Percentiles rank a stretch among this genome's conserved stretches.
These are phyloP conservation scores for Tetragonula carbonaria DNA, from an alignment of 2,888 invertebrate species.

Conservation along the genomic window DNA sequence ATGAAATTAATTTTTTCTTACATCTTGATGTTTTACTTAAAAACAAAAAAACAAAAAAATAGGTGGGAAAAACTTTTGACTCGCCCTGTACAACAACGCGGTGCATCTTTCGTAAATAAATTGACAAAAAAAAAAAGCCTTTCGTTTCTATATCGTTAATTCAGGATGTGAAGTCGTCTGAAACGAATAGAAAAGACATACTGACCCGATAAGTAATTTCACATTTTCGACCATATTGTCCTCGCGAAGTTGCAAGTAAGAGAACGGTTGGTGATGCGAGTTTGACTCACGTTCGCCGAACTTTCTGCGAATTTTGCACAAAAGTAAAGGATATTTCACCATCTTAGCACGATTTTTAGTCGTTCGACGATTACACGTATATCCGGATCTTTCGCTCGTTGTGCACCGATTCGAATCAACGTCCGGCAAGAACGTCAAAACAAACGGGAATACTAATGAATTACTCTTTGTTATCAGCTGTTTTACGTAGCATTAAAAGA, in stretches of 20 bases:
- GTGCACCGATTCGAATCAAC: neutral
- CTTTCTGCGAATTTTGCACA: neutral
- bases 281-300: neutral
- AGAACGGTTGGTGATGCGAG: neutral
- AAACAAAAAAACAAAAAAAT: too few relatives aligned
- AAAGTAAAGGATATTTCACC: neutral
- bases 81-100: neutral
- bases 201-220: constrained; percentile 71
- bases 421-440: neutral
- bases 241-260: constrained; percentile 32
- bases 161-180: neutral
- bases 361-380: neutral
- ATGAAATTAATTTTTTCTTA: too few relatives aligned
- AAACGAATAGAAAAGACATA: constrained; percentile 25
- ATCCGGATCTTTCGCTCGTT: neutral
- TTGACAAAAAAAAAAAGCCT: neutral
- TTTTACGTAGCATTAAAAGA: neutral
- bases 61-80: too few relatives aligned
- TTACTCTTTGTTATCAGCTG: neutral
- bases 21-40: too few relatives aligned
- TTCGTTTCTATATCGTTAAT: neutral
- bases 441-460: neutral
- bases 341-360: neutral
- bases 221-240: constrained; percentile 54
- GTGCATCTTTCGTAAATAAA: neutral